phyloP scores from a whole-genome alignment of 2,888 invertebrate species.

The Andrena bucephala region DNA sequence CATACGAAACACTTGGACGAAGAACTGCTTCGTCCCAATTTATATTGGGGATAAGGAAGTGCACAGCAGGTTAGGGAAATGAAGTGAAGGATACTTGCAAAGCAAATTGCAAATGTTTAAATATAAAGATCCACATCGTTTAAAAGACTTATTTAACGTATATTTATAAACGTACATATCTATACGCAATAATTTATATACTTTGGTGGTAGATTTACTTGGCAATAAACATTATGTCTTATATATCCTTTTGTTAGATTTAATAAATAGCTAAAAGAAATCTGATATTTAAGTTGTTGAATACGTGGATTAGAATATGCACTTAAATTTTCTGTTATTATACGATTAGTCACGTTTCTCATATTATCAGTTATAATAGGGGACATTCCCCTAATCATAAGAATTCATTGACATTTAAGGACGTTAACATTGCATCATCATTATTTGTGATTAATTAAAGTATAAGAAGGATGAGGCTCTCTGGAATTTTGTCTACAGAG shows the following conservation, averaged over 20 bases:
- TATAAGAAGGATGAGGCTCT: background rate
- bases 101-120: slow-evolving; percentile 2
- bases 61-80: slow-evolving; percentile 45
- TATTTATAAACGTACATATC: background rate
- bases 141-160: background rate
- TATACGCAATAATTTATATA: background rate
- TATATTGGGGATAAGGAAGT: background rate
- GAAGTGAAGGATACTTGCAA: background rate
- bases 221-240: slow-evolving; percentile 7
- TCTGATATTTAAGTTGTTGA: background rate
- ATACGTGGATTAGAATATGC: background rate
- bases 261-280: background rate
- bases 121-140: background rate
- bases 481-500: background rate
- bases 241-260: background rate
- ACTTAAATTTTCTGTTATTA: background rate
- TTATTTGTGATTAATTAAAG: slow-evolving; percentile 11
- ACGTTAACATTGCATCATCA: slow-evolving; percentile 32
- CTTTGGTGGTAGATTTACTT: background rate
- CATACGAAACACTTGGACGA: background rate
- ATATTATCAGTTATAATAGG: background rate
- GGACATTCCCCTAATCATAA: background rate
- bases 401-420: slow-evolving; percentile 14
- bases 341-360: background rate
- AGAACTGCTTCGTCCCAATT: background rate